phyloP scores from a whole-genome alignment of 2,888 invertebrate species.

The Andrena chrysosceles region DNA sequence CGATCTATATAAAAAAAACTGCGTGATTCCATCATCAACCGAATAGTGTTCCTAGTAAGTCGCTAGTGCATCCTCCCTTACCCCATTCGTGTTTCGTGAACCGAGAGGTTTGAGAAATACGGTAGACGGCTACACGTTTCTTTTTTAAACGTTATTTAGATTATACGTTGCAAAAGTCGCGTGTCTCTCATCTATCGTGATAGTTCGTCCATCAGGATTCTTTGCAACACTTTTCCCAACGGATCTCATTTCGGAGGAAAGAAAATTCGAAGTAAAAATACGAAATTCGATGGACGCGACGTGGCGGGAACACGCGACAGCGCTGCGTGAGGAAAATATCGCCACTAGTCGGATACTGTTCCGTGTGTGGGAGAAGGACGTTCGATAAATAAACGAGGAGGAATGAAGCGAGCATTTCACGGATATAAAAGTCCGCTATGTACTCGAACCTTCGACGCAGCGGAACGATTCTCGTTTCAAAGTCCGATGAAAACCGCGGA shows the following conservation, averaged over 20 bases:
- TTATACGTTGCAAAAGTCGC: neutral
- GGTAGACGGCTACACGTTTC: neutral
- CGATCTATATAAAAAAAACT: too few species aligned
- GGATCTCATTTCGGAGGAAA: neutral
- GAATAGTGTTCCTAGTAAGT: too few species aligned
- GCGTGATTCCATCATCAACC: too few species aligned
- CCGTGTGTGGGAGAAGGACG: neutral
- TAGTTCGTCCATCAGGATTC: neutral
- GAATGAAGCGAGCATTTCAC: neutral
- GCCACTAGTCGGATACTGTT: neutral
- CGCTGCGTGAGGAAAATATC: slow-evolving; percentile 4
- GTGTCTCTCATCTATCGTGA: neutral
- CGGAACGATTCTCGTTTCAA: neutral
- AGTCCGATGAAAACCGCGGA: slow-evolving; percentile 15
- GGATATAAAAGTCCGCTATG: slow-evolving; percentile 1
- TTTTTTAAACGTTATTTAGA: neutral
- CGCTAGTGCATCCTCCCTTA: neutral
- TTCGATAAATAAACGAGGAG: neutral
- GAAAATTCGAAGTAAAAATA: neutral
- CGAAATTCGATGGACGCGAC: neutral
- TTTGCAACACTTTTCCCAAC: neutral
- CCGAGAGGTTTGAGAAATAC: neutral
- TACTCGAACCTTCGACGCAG: neutral
- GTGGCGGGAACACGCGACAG: neutral
- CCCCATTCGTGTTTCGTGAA: neutral